phyloP scores from a whole-genome alignment of 2,113 vertebrate genomes.

The Paradoxurus hermaphroditus region DNA sequence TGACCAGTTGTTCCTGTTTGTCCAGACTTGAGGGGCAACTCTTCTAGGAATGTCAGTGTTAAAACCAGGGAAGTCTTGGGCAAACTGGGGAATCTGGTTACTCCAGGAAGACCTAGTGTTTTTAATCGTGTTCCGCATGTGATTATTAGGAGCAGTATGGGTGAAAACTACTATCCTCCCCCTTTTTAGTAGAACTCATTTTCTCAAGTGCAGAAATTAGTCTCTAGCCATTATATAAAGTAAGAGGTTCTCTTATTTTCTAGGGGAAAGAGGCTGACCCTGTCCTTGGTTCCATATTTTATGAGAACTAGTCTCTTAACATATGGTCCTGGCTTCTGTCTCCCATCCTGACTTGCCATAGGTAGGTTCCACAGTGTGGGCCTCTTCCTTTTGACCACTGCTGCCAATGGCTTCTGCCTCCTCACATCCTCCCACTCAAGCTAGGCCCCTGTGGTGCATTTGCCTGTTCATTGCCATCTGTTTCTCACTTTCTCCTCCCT shows the following conservation, averaged over 20 bases:
- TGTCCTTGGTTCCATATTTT: not conserved
- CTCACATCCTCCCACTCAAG: not conserved
- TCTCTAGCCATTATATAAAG: not conserved
- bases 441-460: not conserved
- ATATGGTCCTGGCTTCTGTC: not conserved
- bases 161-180: not conserved
- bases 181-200: not conserved
- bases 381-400: not conserved
- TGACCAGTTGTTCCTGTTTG: not conserved
- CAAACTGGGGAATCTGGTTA: not conserved
- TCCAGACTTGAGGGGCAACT: not conserved
- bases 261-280: not conserved
- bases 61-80: not conserved
- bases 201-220: not conserved
- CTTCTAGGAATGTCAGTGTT: not conserved
- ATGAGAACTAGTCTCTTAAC: not conserved
- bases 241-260: not conserved
- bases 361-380: not conserved
- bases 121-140: not conserved
- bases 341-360: not conserved
- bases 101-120: not conserved
- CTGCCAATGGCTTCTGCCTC: not conserved
- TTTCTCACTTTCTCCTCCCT: conserved; percentile 22
- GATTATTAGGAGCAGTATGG: not conserved
- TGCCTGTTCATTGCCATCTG: conserved; percentile 46